phyloP scores from a whole-genome alignment of 2,888 invertebrate species.

The Nycteola revayana region DNA sequence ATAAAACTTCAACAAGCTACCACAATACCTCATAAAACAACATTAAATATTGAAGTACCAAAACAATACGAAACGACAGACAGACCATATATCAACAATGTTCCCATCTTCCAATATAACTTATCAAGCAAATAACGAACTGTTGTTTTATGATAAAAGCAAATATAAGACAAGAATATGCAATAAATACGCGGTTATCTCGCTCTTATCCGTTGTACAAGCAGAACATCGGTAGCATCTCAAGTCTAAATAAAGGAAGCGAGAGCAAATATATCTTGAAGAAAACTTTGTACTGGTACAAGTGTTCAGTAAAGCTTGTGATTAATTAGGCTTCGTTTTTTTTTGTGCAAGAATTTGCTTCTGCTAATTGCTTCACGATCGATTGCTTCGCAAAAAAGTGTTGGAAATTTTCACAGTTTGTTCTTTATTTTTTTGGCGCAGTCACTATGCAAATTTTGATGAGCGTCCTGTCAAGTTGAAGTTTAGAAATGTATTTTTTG shows the following conservation, averaged over 20 bases:
- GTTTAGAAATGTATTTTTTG: no score
- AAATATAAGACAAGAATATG: constrained; percentile 56
- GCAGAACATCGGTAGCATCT: constrained; percentile 45
- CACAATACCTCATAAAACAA: no score
- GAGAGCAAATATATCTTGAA: constrained; percentile 35
- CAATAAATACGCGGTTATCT: constrained; percentile 69
- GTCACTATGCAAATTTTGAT: no score
- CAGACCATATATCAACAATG: no score
- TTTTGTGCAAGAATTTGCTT: constrained; percentile 28
- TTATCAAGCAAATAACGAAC: constrained; percentile 36
- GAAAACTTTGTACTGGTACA: constrained; percentile 28
- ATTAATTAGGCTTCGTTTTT: constrained; percentile 32
- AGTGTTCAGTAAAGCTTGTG: constrained; percentile 34
- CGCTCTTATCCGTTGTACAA: constrained; percentile 57
- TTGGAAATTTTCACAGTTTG: no score
- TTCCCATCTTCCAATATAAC: constrained; percentile 26
- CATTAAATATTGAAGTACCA: no score
- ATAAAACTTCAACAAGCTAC: no score
- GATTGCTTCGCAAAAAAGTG: constrained; percentile 21
- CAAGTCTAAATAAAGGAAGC: constrained; percentile 19
- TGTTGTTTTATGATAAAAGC: constrained; percentile 59
- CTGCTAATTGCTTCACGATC: constrained; percentile 31
- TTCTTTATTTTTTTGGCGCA: no score
- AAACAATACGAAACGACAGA: no score
- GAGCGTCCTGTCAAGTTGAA: no score